These are phyloP conservation scores for Pocota personata DNA, from an alignment of 2,888 invertebrate genomes.

Conservation along the genomic window DNA sequence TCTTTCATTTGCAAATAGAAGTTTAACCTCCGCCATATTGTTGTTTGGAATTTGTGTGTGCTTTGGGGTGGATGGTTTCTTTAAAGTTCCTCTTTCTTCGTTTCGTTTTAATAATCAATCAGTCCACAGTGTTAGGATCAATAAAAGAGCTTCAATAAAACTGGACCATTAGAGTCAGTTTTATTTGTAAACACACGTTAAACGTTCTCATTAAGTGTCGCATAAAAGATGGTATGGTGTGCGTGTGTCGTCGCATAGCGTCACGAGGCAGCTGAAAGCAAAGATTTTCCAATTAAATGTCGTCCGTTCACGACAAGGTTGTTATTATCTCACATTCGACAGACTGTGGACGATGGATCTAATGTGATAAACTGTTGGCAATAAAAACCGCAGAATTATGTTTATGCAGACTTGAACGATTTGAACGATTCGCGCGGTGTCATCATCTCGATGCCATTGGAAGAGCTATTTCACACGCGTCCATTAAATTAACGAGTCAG, in stretches of 20 bases:
- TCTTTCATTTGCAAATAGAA: slow-evolving; percentile 68
- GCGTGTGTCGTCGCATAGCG: slow-evolving; percentile 49
- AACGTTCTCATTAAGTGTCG: slow-evolving; percentile 62
- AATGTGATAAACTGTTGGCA: slow-evolving; percentile 24
- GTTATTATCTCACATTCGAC: slow-evolving; percentile 60
- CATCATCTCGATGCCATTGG: slow-evolving; percentile 53
- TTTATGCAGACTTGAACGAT: slow-evolving; percentile 48
- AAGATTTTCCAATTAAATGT: slow-evolving; percentile 65
- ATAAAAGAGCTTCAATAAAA: slow-evolving; percentile 63
- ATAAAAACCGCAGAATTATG: slow-evolving; percentile 44
- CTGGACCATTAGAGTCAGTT: slow-evolving; percentile 59
- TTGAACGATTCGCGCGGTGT: slow-evolving; percentile 44
- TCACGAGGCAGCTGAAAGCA: slow-evolving; percentile 36
- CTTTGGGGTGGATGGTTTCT: background rate
- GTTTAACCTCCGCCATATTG: slow-evolving; percentile 70
- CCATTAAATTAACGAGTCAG: slow-evolving; percentile 55
- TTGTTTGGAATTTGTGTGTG: slow-evolving; percentile 5
- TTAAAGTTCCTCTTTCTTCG: slow-evolving; percentile 25
- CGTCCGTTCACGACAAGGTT: too few relatives aligned
- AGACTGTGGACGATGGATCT: slow-evolving; percentile 29
- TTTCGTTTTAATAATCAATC: slow-evolving; percentile 64
- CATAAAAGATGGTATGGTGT: slow-evolving; percentile 38
- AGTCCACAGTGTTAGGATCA: slow-evolving; percentile 58
- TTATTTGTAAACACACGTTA: slow-evolving; percentile 74
- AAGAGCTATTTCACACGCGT: slow-evolving; percentile 32